Evolutionary conservation across 2,113 vertebrate species (phyloP).

Genomic region (Spea multiplicata): DNA sequence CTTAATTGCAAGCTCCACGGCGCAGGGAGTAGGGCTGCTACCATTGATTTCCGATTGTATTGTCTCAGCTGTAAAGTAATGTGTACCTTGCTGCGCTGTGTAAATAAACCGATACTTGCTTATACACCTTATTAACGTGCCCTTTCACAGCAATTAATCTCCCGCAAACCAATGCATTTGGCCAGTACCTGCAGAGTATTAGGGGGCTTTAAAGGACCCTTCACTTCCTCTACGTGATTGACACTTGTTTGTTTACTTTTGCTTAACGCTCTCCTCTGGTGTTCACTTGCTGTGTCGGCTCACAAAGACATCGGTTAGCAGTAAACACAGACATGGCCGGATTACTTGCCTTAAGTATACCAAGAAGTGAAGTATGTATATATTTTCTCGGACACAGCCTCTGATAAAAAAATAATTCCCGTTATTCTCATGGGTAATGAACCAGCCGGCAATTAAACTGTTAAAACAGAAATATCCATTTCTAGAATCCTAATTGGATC

Average conservation of each 20-base stretch:
- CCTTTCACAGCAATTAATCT: not conserved
- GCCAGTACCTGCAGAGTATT: not conserved
- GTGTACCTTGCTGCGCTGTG: too few species aligned
- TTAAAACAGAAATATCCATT: too few species aligned
- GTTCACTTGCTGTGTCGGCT: slow-evolving; percentile 4
- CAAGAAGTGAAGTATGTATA: slow-evolving; percentile 25
- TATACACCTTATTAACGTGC: not conserved
- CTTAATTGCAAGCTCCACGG: too few species aligned
- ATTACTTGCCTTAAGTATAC: slow-evolving; percentile 32
- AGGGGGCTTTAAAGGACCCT: not conserved
- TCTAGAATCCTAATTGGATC: too few species aligned
- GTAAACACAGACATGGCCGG: slow-evolving; percentile 31
- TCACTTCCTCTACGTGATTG: slow-evolving; percentile 27
- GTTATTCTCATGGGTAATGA: too few species aligned
- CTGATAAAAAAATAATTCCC: too few species aligned
- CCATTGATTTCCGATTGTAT: too few species aligned
- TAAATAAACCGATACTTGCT: too few species aligned
- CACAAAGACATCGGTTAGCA: not conserved
- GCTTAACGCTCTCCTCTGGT: not conserved
- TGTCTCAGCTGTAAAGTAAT: too few species aligned
- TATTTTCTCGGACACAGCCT: not conserved
- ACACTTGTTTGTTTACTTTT: slow-evolving; percentile 38
- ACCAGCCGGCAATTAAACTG: too few species aligned
- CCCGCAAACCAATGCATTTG: not conserved
- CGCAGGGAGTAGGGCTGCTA: too few species aligned